Evolutionary conservation across 2,797 vertebrate genomes (phyloP), one percentile per base, ranked within the genome.

Genomic region (Fundulus diaphanus): DNA sequence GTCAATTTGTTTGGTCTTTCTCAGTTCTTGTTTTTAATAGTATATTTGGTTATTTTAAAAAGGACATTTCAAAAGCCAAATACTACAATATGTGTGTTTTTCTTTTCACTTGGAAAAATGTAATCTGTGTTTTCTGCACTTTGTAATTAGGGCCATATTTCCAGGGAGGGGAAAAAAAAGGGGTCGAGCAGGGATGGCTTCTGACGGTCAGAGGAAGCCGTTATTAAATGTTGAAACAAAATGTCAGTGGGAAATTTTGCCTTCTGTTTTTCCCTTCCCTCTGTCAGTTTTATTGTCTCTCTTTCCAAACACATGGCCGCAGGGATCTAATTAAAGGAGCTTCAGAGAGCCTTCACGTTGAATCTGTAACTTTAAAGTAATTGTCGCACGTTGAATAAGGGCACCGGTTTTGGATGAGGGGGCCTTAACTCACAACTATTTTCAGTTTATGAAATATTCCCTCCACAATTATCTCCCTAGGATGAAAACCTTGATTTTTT

Each of bases 271-370:
- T 76, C n/a, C 51, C 31, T 40, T 57, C 70, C 11, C n/a, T 77
- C 70, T 20, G 2, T 77, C 35, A 57, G 51, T 68, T 68, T 85
- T 66, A 49, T 81, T 79, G 83, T 70, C 72, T 77, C 54, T 84
- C 74, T 48, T 61, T 82, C 54, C 63, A 82, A 84, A 85, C 75
- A 83, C 76, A 57, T 0, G 51, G 76, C 83, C 84, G 70, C 70
- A 68, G 88, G 84, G 87, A 87, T 83, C 84, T 87, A 76, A 90
- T 92, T 88, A 84, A 82, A 44, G 44, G 54, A 78, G 68, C 80
- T 13, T 51, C 22, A 15, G 85, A 31, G 22, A 74, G 80, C 57
- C 72, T 68, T 57, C 0, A 8, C 61, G 52, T 82, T 77, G 77
- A 82, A 86, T 74, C 78, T 56, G 68, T 46, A 81, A 79, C 83